Evolutionary conservation across 2,888 invertebrate species (phyloP).

Genomic region (Lathronympha strigana): DNA sequence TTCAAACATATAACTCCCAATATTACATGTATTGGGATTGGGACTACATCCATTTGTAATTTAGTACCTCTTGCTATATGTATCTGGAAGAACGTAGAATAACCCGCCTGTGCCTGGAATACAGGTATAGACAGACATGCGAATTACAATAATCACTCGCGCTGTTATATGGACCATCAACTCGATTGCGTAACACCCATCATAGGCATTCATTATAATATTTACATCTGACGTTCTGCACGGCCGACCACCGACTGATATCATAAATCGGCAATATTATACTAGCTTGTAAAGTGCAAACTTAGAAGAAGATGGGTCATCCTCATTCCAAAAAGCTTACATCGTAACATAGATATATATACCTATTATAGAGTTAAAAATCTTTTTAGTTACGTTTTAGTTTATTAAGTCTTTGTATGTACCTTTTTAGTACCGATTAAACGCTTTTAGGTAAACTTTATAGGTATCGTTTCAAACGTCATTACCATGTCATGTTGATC

Average conservation of each 20-base stretch:
- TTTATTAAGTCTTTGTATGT: too few relatives aligned
- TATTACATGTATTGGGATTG: background rate
- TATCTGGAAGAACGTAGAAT: background rate
- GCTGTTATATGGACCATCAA: slow-evolving; percentile 9
- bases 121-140: slow-evolving; percentile 14
- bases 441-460: too few relatives aligned
- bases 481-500: too few relatives aligned
- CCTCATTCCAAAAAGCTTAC: too few relatives aligned
- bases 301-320: too few relatives aligned
- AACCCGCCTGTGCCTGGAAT: slow-evolving; percentile 4
- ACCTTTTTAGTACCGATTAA: too few relatives aligned
- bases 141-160: slow-evolving; percentile 19
- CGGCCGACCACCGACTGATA: background rate
- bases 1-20: too few relatives aligned
- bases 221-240: background rate
- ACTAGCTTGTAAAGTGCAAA: background rate
- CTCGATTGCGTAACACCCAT: slow-evolving; percentile 19
- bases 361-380: too few relatives aligned
- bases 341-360: too few relatives aligned
- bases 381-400: too few relatives aligned
- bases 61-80: background rate
- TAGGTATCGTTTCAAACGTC: too few relatives aligned
- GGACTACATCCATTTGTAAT: background rate
- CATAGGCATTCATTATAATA: background rate
- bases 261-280: background rate